Percentiles rank a stretch among this genome's conserved stretches.
phyloP scores from a whole-genome alignment of 2,113 vertebrate genomes.

The Limnothrissa miodon region DNA sequence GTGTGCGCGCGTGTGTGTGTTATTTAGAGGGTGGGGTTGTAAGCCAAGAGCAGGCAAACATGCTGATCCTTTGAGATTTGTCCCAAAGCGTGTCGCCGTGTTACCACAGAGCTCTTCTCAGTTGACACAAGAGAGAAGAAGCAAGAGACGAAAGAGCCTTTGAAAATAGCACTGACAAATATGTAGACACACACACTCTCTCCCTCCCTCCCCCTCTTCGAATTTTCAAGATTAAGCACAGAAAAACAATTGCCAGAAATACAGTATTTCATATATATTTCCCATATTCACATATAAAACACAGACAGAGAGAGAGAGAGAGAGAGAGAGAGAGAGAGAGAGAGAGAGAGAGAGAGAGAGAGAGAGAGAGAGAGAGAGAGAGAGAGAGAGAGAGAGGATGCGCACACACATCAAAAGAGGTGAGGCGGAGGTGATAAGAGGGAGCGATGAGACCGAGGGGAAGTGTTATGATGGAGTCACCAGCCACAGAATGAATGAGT shows the following conservation, averaged over 20 bases:
- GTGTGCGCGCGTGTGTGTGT: constrained; percentile 6
- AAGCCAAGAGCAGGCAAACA: neutral
- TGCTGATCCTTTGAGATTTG: neutral
- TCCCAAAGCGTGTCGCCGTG: neutral
- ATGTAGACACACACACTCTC: neutral
- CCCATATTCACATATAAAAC: neutral
- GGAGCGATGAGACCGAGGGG: too few relatives aligned
- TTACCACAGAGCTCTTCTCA: neutral
- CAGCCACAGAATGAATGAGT: neutral
- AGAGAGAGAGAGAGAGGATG: too few relatives aligned
- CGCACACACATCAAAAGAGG: too few relatives aligned
- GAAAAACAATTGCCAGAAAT: too few relatives aligned
- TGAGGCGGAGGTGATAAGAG: neutral
- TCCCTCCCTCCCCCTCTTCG: neutral
- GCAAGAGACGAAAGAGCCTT: neutral
- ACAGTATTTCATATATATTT: too few relatives aligned
- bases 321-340: too few relatives aligned
- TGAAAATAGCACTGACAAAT: neutral
- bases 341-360: too few relatives aligned
- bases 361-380: too few relatives aligned
- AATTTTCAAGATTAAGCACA: too few relatives aligned
- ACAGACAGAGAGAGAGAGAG: too few relatives aligned
- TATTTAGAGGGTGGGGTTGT: neutral
- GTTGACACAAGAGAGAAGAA: neutral
- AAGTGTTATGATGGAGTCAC: neutral